A percentile compares a stretch with the other conserved stretches of the same genome.
These are phyloP conservation scores for Leptinotarsa rubiginosa DNA, from an alignment of 2,888 invertebrate genomes.

Conservation along the genomic window DNA sequence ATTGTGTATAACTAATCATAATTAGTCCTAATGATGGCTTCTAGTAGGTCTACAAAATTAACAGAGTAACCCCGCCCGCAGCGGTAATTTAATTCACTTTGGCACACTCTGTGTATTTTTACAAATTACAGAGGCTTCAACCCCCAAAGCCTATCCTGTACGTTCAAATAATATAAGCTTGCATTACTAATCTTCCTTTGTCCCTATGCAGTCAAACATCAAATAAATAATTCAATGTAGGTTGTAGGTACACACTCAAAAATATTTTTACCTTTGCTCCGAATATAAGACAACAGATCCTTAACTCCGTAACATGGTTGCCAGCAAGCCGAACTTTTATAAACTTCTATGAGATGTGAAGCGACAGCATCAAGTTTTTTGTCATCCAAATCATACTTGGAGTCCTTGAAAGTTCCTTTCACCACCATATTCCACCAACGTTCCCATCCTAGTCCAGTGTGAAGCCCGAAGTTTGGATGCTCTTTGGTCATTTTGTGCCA, in stretches of 20 bases:
- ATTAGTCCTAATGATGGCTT: no score
- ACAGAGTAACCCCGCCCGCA: no score
- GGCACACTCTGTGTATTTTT: no score
- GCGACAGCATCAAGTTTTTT: constrained; percentile 69
- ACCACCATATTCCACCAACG: constrained; percentile 87
- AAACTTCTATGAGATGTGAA: constrained; percentile 75
- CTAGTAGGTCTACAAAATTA: no score
- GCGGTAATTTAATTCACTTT: no score
- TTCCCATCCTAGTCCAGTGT: constrained; percentile 77
- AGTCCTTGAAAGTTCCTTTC: constrained; percentile 72
- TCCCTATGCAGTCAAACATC: no score
- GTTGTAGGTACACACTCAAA: not conserved
- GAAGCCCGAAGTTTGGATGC: constrained; percentile 85
- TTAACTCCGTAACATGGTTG: constrained; percentile 74
- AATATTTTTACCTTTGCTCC: constrained; percentile 57
- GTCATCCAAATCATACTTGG: constrained; percentile 62
- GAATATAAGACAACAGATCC: constrained; percentile 74
- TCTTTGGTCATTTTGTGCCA: constrained; percentile 74
- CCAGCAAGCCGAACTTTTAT: constrained; percentile 81
- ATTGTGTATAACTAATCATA: no score
- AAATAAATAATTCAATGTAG: not conserved
- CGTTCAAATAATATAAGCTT: no score
- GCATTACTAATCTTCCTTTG: no score
- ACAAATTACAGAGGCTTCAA: no score
- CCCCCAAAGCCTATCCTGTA: no score